Evolutionary conservation across 2,113 vertebrate genomes (phyloP).

Genomic region (Leptobrachium leishanense): DNA sequence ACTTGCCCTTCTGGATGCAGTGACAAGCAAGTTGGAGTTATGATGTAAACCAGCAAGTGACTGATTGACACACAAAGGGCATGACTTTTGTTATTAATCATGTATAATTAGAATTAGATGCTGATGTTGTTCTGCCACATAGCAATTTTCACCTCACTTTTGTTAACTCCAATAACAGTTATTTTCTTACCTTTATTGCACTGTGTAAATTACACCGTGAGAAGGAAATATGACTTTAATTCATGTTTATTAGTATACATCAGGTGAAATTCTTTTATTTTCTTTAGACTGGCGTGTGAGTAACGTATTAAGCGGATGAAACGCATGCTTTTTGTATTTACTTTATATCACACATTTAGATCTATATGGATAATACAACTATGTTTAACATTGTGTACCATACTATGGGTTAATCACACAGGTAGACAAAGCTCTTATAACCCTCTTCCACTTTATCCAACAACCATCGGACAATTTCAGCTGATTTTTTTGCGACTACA

Average conservation of each 20-base stretch:
- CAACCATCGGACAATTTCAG: no score
- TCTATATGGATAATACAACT: no score
- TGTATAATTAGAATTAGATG: conserved; percentile 70
- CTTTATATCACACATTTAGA: no score
- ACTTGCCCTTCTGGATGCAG: conserved; percentile 40
- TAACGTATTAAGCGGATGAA: no score
- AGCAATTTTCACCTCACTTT: conserved; percentile 72
- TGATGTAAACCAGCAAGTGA: conserved; percentile 56
- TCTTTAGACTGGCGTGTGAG: neutral
- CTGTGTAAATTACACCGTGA: conserved; percentile 74
- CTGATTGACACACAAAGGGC: conserved; percentile 60
- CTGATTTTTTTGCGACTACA: no score
- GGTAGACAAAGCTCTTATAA: no score
- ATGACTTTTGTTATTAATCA: conserved; percentile 64
- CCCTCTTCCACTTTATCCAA: no score
- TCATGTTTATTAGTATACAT: conserved; percentile 63
- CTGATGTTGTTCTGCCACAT: conserved; percentile 61
- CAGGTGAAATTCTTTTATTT: conserved; percentile 26
- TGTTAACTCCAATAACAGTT: conserved; percentile 67
- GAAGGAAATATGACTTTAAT: conserved; percentile 63
- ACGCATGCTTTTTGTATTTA: no score
- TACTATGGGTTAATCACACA: no score
- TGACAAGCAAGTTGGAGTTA: conserved; percentile 52
- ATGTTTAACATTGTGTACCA: no score
- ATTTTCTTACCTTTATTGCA: conserved; percentile 64